phyloP scores from a whole-genome alignment of 1,140 invertebrate genomes.

The Meteorus sp. region DNA sequence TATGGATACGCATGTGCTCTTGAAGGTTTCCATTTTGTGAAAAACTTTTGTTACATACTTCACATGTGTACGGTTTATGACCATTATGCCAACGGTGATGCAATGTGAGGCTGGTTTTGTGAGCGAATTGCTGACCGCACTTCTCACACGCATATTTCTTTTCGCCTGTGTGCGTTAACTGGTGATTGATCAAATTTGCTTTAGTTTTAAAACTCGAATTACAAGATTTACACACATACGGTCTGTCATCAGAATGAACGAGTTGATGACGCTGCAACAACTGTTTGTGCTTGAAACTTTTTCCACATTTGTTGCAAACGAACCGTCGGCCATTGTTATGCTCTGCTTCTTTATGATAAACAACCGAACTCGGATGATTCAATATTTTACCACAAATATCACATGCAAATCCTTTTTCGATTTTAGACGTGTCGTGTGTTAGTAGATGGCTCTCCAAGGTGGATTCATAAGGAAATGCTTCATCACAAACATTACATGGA shows the following conservation, averaged over 20 bases:
- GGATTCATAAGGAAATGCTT: slow-evolving; percentile 61
- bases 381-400: slow-evolving; percentile 71
- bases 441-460: slow-evolving; percentile 63
- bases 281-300: slow-evolving; percentile 72
- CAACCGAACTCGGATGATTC: slow-evolving; percentile 66
- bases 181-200: slow-evolving; percentile 71
- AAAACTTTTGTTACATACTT: slow-evolving; percentile 65
- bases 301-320: slow-evolving; percentile 72
- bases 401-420: slow-evolving; percentile 63
- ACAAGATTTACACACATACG: slow-evolving; percentile 66
- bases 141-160: slow-evolving; percentile 75
- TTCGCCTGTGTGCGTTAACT: slow-evolving; percentile 68
- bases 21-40: slow-evolving; percentile 66
- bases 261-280: slow-evolving; percentile 70
- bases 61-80: slow-evolving; percentile 65
- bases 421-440: slow-evolving; percentile 53
- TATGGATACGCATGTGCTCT: slow-evolving; percentile 65
- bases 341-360: slow-evolving; percentile 73
- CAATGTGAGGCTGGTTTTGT: slow-evolving; percentile 72
- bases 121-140: slow-evolving; percentile 75
- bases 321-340: slow-evolving; percentile 68
- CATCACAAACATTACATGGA: slow-evolving; percentile 62
- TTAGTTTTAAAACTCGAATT: slow-evolving; percentile 71
- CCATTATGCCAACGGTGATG: slow-evolving; percentile 65
- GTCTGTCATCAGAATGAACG: slow-evolving; percentile 69